Base-by-base conservation (phyloP, 2,888 invertebrate species). In the Branchipolynoe longqiensis region DNA sequence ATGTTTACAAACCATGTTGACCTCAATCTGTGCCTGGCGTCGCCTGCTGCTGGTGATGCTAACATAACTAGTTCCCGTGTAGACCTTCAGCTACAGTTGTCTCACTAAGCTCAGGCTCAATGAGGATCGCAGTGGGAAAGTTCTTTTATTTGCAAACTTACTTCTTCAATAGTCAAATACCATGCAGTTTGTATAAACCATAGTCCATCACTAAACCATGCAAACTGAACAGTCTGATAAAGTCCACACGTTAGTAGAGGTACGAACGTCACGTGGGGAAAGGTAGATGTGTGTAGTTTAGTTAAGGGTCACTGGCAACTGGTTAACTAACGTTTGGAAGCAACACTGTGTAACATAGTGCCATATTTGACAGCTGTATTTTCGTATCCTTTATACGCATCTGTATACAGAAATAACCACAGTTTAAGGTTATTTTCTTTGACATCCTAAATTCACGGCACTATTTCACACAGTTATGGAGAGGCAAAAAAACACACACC, bases 1-100 rank as follows among this genome's bases (percentile, higher is more conserved):
- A 41, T 48, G 54, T 78, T 78, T 78, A 33, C 78, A 78, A 48
- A 28, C 54, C 78, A 78, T 78, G 78, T 41, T 78, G 28, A 48
- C 78, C 78, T 28, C 33, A 48, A 14, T 78, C 48, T 78, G 12
- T 14, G 48, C 78, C 78, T 48, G 3, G 25, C 14, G 18, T 25
- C 54, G 31, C 48, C 78, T 48, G 41, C 48, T 78, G 78, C 78
- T 1, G 48, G 78, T 78, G 78, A 38, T 69, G 14, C 36, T 36
- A 18, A 69, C 4, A 69, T 36, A 14, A 62, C 25, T 25, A 62
- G 8, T 62, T 25, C 31, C 31, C 28, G 1, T 62, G 4, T 62
- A 14, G n/a, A n/a, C n/a, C n/a, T n/a, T n/a, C n/a, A n/a, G n/a
- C n/a, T n/a, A n/a, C n/a, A n/a, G n/a, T n/a, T n/a, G n/a, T n/a